These are phyloP conservation scores for Ectropis grisescens DNA, from an alignment of 1,140 invertebrate species.

Conservation along the genomic window DNA sequence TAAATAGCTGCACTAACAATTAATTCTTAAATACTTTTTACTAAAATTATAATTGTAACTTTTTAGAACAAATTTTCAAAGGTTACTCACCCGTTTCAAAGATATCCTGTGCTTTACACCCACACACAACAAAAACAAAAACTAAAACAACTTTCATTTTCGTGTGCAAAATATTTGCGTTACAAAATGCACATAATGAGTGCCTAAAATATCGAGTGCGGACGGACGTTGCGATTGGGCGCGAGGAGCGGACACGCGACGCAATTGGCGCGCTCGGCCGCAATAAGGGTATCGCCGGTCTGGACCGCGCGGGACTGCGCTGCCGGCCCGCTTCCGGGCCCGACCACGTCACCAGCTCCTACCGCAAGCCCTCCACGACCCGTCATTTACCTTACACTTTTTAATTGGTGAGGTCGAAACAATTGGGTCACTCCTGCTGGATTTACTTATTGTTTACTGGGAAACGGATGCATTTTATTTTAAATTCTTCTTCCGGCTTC, in stretches of 20 bases:
- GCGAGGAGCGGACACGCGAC: slow-evolving; percentile 51
- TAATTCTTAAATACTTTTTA: too few species aligned
- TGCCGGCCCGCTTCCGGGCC: slow-evolving; percentile 30
- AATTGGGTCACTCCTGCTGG: slow-evolving; percentile 52
- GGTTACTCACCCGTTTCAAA: slow-evolving; percentile 11
- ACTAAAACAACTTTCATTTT: too few species aligned
- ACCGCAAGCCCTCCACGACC: slow-evolving; percentile 26
- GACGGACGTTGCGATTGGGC: slow-evolving; percentile 36
- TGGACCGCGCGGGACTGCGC: slow-evolving; percentile 44
- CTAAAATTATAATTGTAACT: too few species aligned
- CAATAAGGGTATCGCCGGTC: slow-evolving; percentile 47
- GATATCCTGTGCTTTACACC: slow-evolving; percentile 9
- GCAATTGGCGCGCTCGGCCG: slow-evolving; percentile 54
- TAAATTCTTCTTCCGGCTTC: slow-evolving; percentile 14
- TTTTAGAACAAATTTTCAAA: too few species aligned
- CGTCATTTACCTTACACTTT: slow-evolving; percentile 55
- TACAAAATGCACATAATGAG: slow-evolving; percentile 20
- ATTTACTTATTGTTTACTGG: slow-evolving; percentile 39
- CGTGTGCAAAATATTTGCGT: too few species aligned
- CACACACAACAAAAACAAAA: too few species aligned
- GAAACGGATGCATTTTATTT: slow-evolving; percentile 21
- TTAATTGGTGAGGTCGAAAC: slow-evolving; percentile 64
- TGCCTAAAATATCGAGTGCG: slow-evolving; percentile 31
- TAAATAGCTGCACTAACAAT: too few species aligned
- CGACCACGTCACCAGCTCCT: slow-evolving; percentile 32